Base-by-base conservation (phyloP, 92 coral and sea anemone species). In the Parazoanthus darwini region DNA sequence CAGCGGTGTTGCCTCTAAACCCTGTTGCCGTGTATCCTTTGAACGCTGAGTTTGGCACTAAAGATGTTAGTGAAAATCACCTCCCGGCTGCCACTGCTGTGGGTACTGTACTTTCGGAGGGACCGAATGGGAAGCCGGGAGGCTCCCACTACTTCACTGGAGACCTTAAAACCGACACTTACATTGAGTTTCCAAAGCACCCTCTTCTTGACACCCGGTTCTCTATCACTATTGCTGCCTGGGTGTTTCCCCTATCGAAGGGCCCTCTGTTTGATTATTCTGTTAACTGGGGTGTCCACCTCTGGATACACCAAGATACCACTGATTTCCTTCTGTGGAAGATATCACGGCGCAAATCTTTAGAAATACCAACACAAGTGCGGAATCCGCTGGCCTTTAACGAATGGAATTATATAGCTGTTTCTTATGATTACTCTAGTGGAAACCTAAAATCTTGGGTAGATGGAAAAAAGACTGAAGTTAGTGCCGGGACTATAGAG, bases 21-120 rank as follows among this genome's bases (percentile, higher is more conserved):
- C 91, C 93, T 7, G 93, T 91, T 65, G 89, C 88, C 6, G 81
- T 88, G 33, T 88, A 81, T 67, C 93, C 93, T 56, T 78, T 91
- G 8, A 91, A 88, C 85, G 75, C 77, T 50, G 79, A 81, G 51
- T 85, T 78, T 76, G 85, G 80, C 33, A 89, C 93, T 26, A 82
- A 37, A 79, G 93, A 91, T 81, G 70, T 88, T 46, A 91, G 93
- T 71, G 59, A 44, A 33, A 91, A 72, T 65, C 23, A 68, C 16
- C 86, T 82, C 35, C 86, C 93, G 29, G 43, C 91, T 33, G 92
- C 90, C 8, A 82, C 38, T 15, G 86, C 80, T n/a, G 51, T 33
- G 43, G 88, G 88, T 20, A 83, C 81, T 26, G 59, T 50, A 9
- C 88, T 91, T 63, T 74, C 91, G 5, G 79, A 82, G 35, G 91